Conservation (phyloP, 2,888 invertebrate species). For the Ormyrus pomaceus region DNA sequence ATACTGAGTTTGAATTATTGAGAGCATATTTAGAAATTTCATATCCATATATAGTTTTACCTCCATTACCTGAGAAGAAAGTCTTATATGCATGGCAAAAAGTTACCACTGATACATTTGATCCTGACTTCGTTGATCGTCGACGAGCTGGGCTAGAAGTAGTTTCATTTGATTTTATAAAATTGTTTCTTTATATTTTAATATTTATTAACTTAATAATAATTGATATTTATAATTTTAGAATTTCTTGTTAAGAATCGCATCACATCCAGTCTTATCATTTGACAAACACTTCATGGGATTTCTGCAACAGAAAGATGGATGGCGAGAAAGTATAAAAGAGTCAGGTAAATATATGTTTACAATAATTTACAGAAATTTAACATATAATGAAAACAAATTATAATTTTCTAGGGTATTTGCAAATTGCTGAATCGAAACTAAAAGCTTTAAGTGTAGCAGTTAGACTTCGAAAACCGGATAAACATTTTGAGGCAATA, state of each 20-base stretch:
- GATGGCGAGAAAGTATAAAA: constrained; percentile 87
- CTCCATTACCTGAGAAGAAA: constrained; percentile 89
- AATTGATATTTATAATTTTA: constrained; percentile 61
- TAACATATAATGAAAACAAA: not conserved
- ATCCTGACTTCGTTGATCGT: constrained; percentile 90
- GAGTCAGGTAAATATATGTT: constrained; percentile 76
- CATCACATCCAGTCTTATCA: constrained; percentile 85
- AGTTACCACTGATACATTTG: constrained; percentile 85
- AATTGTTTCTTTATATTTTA: not conserved
- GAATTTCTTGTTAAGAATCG: constrained; percentile 86
- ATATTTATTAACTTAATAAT: not conserved
- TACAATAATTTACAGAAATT: not conserved
- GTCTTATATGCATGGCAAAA: constrained; percentile 88
- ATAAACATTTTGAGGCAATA: constrained; percentile 84
- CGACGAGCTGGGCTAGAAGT: constrained; percentile 87
- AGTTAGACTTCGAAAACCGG: constrained; percentile 84
- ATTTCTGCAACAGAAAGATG: constrained; percentile 87
- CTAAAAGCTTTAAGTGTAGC: constrained; percentile 85
- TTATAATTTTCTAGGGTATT: constrained; percentile 77
- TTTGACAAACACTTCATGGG: constrained; percentile 86
- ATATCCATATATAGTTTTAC: constrained; percentile 88
- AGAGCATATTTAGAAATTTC: constrained; percentile 86
- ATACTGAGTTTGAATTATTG: constrained; percentile 90
- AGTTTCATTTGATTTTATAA: constrained; percentile 39
- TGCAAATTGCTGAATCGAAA: constrained; percentile 87